Evolutionary conservation across 2,888 invertebrate genomes (phyloP), one percentile per base, ranked within the genome.

Genomic region (Philaethria dido): DNA sequence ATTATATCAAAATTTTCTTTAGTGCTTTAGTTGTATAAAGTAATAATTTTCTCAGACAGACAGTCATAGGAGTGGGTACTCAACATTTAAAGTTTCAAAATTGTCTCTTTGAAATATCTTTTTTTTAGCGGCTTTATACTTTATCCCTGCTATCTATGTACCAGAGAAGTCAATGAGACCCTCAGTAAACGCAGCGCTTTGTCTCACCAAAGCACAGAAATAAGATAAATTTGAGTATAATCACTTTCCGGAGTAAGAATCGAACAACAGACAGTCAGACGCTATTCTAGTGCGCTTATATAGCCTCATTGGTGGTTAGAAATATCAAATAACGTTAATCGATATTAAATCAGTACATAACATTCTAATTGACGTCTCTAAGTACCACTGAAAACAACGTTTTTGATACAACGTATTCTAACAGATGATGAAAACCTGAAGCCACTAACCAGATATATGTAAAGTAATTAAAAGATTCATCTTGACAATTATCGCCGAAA

Each of bases 401-500:
- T 20, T 6, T 13, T 6, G 16, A 22, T 22, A 59, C 42, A 44
- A 59, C 22, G 25, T n/a, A 3, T 14, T 14, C 18, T 36, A 14
- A 54, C 54, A 54, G 33, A 2, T 18, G 14, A 39, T 20, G 20
- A 39, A 55, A 39, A n/a, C 8, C 22, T 22, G 39, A 39, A 55
- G 52, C 60, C 61, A 62, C 36, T 48, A 60, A 47, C 20, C 20
- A 48, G 67, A 55, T 39, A 65, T 69, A 68, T 62, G 45, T 59
- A 22, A 61, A 57, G 67, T 68, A 73, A 70, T 72, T 74, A 69
- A 73, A 69, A 67, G 33, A 63, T 57, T 61, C 29, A 70, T 69
- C 57, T 71, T 60, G 69, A 70, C 68, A 73, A 74, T 74, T 74
- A 72, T 64, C 52, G 59, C 33, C 67, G 72, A 73, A 73, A 73